Evolutionary conservation across 2,888 invertebrate species (phyloP).

Genomic region (Tridacna gigas): DNA sequence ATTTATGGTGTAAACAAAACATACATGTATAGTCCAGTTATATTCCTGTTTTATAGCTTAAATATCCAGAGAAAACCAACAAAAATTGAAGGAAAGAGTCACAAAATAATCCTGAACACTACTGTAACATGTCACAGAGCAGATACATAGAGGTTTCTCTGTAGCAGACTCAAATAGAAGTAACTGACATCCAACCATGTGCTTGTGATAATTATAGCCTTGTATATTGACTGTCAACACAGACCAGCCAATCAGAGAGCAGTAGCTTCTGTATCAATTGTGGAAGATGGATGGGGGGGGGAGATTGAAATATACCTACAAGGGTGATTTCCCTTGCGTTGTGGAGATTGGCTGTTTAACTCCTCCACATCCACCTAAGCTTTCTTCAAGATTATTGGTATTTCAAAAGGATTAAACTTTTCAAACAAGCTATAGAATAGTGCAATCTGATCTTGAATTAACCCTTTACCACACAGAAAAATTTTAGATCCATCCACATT

Average conservation of each 20-base stretch:
- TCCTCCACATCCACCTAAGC: no score
- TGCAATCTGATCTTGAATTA: not conserved
- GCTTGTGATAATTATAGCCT: conserved; percentile 61
- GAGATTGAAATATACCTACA: conserved; percentile 23
- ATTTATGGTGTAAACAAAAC: conserved; percentile 20
- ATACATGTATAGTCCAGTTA: conserved; percentile 22
- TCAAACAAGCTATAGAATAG: no score
- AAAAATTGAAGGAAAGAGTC: conserved; percentile 1
- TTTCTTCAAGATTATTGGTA: no score
- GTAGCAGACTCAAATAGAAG: conserved; percentile 1
- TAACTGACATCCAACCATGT: conserved; percentile 58
- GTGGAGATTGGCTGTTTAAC: not conserved
- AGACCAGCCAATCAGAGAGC: conserved; percentile 50
- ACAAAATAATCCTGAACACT: conserved; percentile 4
- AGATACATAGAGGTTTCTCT: conserved; percentile 10
- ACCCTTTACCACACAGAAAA: not conserved
- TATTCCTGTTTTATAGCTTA: not conserved
- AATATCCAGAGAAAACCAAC: conserved; percentile 16
- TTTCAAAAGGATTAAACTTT: no score
- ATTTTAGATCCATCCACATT: not conserved
- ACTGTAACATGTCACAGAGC: conserved; percentile 1
- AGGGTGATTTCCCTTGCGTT: conserved; percentile 49
- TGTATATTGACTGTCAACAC: conserved; percentile 58
- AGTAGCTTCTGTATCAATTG: conserved; percentile 22
- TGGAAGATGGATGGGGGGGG: conserved; percentile 6